Percentiles rank a stretch among this genome's conserved stretches.
Conservation (phyloP, 2,797 vertebrate genomes). For the Rhinoraja longicauda region DNA sequence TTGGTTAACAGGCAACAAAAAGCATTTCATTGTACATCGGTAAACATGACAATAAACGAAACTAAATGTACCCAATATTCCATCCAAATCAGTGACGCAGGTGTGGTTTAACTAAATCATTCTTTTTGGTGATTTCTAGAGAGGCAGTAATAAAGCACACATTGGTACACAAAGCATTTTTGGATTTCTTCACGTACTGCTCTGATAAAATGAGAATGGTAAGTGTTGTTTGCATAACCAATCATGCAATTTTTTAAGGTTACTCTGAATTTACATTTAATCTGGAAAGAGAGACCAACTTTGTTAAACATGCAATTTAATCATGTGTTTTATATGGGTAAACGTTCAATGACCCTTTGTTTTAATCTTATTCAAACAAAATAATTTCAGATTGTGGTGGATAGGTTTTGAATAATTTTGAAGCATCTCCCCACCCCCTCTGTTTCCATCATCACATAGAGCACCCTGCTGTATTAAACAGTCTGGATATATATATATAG, state of each 20-base stretch:
- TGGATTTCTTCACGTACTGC: slow-evolving; percentile 80
- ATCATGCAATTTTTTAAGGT: not conserved
- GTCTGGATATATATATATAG: not conserved
- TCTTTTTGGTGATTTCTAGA: slow-evolving; percentile 56
- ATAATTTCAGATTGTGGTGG: not conserved
- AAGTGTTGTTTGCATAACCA: slow-evolving; percentile 51
- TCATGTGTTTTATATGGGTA: not conserved
- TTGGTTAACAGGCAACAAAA: no score
- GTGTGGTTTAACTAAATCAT: not conserved
- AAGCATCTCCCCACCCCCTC: not conserved
- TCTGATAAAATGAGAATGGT: slow-evolving; percentile 77
- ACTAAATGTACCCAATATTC: not conserved
- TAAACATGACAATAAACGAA: no score
- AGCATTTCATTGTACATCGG: no score
- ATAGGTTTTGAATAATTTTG: not conserved
- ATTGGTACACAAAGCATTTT: slow-evolving; percentile 90
- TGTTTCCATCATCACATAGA: no score
- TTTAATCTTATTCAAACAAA: not conserved
- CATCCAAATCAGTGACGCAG: not conserved
- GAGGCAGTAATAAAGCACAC: slow-evolving; percentile 93
- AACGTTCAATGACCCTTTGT: not conserved
- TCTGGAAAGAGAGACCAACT: no score
- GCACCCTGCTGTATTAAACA: not conserved
- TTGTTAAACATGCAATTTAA: not conserved
- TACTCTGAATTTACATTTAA: not conserved